Evolutionary conservation across 2,113 vertebrate genomes (phyloP), one percentile per base, ranked within the genome.

Genomic region (Lagopus muta): DNA sequence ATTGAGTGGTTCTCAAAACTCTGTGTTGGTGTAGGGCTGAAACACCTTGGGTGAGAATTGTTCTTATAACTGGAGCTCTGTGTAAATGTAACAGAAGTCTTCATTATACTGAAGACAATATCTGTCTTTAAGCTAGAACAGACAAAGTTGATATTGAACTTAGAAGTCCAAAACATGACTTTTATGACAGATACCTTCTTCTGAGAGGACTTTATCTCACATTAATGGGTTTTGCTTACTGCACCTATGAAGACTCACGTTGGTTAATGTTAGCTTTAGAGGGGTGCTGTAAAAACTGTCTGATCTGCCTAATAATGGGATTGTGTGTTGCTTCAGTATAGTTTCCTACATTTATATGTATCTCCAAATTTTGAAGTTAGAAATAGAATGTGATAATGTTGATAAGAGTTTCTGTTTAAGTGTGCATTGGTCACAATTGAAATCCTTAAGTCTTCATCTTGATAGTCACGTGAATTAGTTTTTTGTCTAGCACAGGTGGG

Each of bases 131-230:
- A 69, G 32, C 18, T n/a, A 43, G 52, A 30, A 28, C 30, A 34
- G 16, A 15, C 52, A n/a, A 32, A 30, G 43, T 47, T 62, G 17
- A 14, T 91, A 52, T 67, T 80, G 60, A 92, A 84, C 73, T 21
- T 45, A 75, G 58, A 84, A 78, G 47, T 70, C 30, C 1, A 21
- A 91, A 94, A 82, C 18, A 6, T 64, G 66, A n/a, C 36, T 96
- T 95, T 94, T 92, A 16, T 74, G 48, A 74, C 60, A 76, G 77
- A 36, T 36, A 40, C 54, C 54, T 94, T 86, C 58, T 84, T 93
- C 57, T 70, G 27, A 64, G 75, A 86, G 78, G 82, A 75, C 77
- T 91, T 96, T 40, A 47, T 93, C 94, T 95, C 79, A 72, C 43
- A 7, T 66, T 81, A 21, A 14, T 73, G 95, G 43, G 3, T 54